These are phyloP conservation scores for Epiblema foenella DNA, from an alignment of 2,888 invertebrate species.

Conservation along the genomic window DNA sequence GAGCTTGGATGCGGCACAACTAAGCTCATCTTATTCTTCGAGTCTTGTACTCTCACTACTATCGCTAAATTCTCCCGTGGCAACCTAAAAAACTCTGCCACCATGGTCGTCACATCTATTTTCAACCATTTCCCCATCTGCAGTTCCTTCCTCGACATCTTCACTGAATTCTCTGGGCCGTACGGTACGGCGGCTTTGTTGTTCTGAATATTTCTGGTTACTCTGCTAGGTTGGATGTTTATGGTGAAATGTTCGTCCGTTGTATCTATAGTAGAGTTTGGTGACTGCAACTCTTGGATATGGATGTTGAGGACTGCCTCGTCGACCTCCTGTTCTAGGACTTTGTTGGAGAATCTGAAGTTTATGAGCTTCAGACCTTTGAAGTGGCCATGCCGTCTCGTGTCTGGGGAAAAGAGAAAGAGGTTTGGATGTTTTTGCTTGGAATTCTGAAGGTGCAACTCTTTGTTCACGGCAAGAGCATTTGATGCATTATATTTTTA, in stretches of 20 bases:
- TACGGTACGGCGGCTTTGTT: conserved; percentile 73
- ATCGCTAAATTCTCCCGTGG: conserved; percentile 91
- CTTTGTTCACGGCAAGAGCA: no score
- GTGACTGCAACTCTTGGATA: conserved; percentile 80
- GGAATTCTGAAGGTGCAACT: background rate
- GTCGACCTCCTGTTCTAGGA: conserved; percentile 88
- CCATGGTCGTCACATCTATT: conserved; percentile 90
- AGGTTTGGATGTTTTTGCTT: background rate
- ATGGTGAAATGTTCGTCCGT: conserved; percentile 72
- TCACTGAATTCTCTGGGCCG: conserved; percentile 69
- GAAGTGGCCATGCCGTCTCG: conserved; percentile 87
- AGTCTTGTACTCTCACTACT: conserved; percentile 88
- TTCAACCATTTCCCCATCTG: conserved; percentile 88
- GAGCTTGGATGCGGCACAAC: conserved; percentile 88
- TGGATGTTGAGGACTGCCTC: conserved; percentile 89
- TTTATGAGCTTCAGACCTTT: conserved; percentile 88
- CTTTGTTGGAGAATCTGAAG: conserved; percentile 89
- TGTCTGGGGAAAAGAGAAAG: conserved; percentile 81
- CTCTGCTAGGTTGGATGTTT: conserved; percentile 72
- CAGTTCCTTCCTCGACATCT: conserved; percentile 80
- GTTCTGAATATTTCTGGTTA: conserved; percentile 73
- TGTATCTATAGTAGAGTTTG: conserved; percentile 64
- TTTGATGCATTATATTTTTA: no score
- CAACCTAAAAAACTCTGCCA: conserved; percentile 90
- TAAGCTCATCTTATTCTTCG: conserved; percentile 85